phyloP scores from a whole-genome alignment of 2,888 invertebrate genomes.

The Acanthosepion esculentum region DNA sequence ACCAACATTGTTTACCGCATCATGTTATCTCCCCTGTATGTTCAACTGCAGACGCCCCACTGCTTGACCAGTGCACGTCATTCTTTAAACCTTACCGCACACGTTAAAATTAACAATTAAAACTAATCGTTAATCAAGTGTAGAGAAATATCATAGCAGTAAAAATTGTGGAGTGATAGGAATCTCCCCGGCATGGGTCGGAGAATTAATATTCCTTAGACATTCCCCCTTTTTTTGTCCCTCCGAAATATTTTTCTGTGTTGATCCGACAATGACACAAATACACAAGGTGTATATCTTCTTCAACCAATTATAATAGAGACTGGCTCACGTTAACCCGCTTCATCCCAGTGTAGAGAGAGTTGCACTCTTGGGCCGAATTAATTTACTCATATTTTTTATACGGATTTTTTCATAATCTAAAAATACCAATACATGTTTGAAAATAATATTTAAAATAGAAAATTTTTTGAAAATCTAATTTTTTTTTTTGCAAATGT shows the following conservation, averaged over 20 bases:
- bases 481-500: neutral
- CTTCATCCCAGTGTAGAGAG: neutral
- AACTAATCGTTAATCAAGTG: slow-evolving; percentile 1
- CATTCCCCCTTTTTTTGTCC: neutral
- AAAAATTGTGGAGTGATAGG: slow-evolving; percentile 33
- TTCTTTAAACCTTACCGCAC: slow-evolving; percentile 22
- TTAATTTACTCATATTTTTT: neutral
- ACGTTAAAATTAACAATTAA: neutral
- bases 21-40: slow-evolving; percentile 46
- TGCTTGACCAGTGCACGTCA: slow-evolving; percentile 41
- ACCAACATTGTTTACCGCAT: slow-evolving; percentile 48
- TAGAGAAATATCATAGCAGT: slow-evolving; percentile 23
- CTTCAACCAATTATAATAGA: neutral
- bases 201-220: neutral
- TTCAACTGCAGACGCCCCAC: slow-evolving; percentile 44
- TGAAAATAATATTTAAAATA: neutral
- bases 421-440: neutral
- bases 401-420: neutral
- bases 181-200: neutral
- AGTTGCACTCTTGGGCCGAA: neutral
- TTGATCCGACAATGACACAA: slow-evolving; percentile 23
- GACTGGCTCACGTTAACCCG: slow-evolving; percentile 11
- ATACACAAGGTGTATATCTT: slow-evolving; percentile 14
- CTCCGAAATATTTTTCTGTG: slow-evolving; percentile 22
- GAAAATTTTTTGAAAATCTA: neutral